These are phyloP conservation scores for Acrobasis repandana DNA, from an alignment of 2,888 invertebrate species.

Conservation along the genomic window DNA sequence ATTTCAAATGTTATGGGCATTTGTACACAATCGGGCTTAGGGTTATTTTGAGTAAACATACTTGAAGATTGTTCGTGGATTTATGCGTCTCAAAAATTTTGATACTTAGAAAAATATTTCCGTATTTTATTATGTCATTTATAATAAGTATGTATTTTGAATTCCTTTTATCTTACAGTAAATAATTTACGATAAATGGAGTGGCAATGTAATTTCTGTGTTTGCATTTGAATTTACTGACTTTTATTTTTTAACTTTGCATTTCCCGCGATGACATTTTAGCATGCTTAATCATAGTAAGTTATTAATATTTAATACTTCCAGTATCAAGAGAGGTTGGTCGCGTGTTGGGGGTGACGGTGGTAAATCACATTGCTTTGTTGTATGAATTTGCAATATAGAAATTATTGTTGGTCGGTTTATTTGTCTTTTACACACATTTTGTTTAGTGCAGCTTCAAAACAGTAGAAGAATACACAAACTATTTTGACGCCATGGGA, in stretches of 20 bases:
- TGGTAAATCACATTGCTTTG: conserved; percentile 72
- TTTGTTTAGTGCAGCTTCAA: neutral
- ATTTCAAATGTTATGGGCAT: conserved; percentile 62
- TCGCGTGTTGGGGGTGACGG: conserved; percentile 53
- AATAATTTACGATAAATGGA: neutral
- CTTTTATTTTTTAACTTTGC: conserved; percentile 8
- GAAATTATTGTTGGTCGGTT: neutral
- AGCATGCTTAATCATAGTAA: conserved; percentile 7
- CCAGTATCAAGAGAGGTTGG: conserved; percentile 55
- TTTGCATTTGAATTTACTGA: neutral
- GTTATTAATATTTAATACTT: conserved; percentile 24
- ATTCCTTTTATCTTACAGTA: no score
- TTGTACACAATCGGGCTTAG: conserved; percentile 63
- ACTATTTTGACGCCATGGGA: no score
- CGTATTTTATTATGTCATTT: neutral
- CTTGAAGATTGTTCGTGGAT: conserved; percentile 61
- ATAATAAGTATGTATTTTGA: no score
- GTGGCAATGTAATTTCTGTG: neutral
- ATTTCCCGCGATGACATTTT: conserved; percentile 15
- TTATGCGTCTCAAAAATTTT: conserved; percentile 44
- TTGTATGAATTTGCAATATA: conserved; percentile 62
- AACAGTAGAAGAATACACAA: no score
- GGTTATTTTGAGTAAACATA: conserved; percentile 77
- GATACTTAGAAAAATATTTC: conserved; percentile 44
- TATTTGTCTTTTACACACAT: neutral